Percentiles rank a stretch among this genome's conserved stretches.
phyloP scores from a whole-genome alignment of 2,888 invertebrate species.

The Yponomeuta plumbellus region DNA sequence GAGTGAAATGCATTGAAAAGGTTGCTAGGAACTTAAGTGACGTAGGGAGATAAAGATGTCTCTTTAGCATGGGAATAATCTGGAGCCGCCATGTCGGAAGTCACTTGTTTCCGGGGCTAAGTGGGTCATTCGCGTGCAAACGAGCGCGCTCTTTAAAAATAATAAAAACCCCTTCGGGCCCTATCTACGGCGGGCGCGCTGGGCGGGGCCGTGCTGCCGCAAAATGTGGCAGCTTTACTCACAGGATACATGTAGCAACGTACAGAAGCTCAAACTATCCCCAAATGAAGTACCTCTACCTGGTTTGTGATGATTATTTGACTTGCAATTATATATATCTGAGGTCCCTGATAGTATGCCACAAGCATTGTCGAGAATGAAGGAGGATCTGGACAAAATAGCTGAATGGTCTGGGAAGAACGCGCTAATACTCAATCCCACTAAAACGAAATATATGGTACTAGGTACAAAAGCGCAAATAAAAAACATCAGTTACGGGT shows the following conservation, averaged over 20 bases:
- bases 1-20: constrained; percentile 44
- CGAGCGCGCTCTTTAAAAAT: constrained; percentile 74
- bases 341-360: no score
- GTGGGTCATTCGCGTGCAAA: constrained; percentile 77
- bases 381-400: no score
- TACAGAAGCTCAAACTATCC: background rate
- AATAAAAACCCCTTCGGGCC: constrained; percentile 65
- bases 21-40: background rate
- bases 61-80: constrained; percentile 11
- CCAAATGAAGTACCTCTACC: background rate
- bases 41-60: constrained; percentile 1
- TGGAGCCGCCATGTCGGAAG: constrained; percentile 8
- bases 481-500: no score
- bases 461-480: no score
- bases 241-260: background rate
- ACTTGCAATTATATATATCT: no score
- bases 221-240: background rate
- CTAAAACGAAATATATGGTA: no score
- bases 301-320: background rate
- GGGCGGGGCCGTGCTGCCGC: constrained; percentile 11
- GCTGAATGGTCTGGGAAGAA: no score
- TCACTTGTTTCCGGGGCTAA: constrained; percentile 70
- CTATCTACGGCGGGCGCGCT: constrained; percentile 35
- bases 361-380: no score
- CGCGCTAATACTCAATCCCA: no score